phyloP scores from a whole-genome alignment of 2,797 vertebrate species.

The Rhinatrema bivittatum region DNA sequence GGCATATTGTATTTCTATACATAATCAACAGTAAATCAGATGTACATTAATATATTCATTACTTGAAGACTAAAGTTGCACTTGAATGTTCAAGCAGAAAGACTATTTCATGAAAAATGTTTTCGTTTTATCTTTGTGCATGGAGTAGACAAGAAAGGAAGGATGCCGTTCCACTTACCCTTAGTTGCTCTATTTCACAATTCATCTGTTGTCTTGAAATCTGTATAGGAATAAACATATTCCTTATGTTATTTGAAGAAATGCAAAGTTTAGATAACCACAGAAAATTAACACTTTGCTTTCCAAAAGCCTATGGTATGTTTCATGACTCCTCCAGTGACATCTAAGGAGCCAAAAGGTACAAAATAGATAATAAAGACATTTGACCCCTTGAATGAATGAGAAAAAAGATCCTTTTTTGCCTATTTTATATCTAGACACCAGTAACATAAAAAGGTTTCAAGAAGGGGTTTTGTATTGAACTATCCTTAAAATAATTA shows the following conservation, averaged over 20 bases:
- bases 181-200: conserved; percentile 73
- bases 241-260: not conserved
- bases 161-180: conserved; percentile 57
- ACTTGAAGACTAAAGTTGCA: conserved; percentile 21
- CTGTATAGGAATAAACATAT: conserved; percentile 42
- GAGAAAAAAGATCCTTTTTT: no score
- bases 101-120: conserved; percentile 5
- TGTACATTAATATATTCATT: conserved; percentile 23
- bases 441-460: no score
- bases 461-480: no score
- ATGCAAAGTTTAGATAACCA: not conserved
- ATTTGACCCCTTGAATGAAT: no score
- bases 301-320: no score
- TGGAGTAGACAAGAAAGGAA: conserved; percentile 7
- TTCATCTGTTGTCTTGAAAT: conserved; percentile 77
- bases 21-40: conserved; percentile 33
- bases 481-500: no score
- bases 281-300: no score
- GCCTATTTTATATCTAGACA: no score
- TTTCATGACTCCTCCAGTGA: no score
- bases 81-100: conserved; percentile 4
- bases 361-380: no score
- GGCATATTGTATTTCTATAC: conserved; percentile 36
- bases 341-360: no score
- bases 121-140: conserved; percentile 20